A percentile compares a stretch with the other conserved stretches of the same genome.
These are phyloP conservation scores for Hydra vulgaris DNA, from an alignment of 30 jellyfish, hydroid and myxozoan genomes.

Conservation along the genomic window DNA sequence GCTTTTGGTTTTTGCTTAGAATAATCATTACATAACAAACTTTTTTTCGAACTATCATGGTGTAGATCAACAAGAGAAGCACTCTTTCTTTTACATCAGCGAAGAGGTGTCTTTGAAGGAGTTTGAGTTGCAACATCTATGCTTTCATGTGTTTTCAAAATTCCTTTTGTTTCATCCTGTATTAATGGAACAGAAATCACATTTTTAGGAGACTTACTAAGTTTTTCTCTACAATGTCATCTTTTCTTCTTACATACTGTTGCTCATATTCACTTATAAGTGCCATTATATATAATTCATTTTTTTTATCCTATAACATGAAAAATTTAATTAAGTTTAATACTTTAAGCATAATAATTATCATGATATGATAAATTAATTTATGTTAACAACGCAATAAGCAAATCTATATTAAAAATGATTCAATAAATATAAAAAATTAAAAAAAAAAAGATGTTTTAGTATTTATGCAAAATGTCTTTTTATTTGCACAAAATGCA, in stretches of 20 bases:
- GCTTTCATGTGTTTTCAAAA: background rate
- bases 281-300: background rate
- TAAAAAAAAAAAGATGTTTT: no score
- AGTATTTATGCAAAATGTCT: no score
- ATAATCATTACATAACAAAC: background rate
- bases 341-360: no score
- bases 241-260: background rate
- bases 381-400: no score
- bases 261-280: background rate
- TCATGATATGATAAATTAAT: no score
- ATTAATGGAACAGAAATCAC: background rate
- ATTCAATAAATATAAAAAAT: no score
- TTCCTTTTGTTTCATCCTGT: background rate
- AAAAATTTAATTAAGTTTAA: no score
- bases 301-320: no score
- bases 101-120: background rate
- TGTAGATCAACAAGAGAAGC: background rate
- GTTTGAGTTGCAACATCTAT: background rate
- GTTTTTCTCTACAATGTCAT: conserved; percentile 1
- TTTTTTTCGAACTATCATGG: background rate
- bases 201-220: background rate
- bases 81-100: background rate
- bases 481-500: no score
- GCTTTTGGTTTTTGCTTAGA: conserved; percentile 3
- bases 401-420: no score